These are phyloP conservation scores for Brachionus rubens DNA, from an alignment of 1,140 invertebrate species.

Conservation along the genomic window DNA sequence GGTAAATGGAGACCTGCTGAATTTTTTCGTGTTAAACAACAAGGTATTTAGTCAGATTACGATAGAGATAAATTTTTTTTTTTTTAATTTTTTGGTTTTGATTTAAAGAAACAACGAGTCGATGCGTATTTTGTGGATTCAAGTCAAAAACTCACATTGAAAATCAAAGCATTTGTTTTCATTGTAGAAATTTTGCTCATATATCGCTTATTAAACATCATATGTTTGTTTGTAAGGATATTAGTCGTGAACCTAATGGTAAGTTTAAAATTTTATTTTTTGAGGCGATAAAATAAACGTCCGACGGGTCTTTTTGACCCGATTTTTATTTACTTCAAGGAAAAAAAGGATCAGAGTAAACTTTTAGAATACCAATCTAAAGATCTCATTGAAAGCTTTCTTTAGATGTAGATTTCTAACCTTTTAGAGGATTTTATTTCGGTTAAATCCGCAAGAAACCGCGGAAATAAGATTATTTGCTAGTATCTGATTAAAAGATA, in stretches of 20 bases:
- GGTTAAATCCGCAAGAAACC: too few relatives aligned
- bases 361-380: too few relatives aligned
- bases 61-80: background rate
- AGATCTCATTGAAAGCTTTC: too few relatives aligned
- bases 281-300: too few relatives aligned
- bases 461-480: too few relatives aligned
- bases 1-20: conserved; percentile 43
- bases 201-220: conserved; percentile 34
- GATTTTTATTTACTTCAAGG: too few relatives aligned
- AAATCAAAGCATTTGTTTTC: conserved; percentile 4
- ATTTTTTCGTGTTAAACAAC: conserved; percentile 35
- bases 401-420: too few relatives aligned
- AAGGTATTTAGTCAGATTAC: background rate
- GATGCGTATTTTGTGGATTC: conserved; percentile 32
- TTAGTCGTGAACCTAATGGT: conserved; percentile 8
- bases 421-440: too few relatives aligned
- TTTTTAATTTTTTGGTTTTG: background rate
- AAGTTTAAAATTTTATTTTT: background rate
- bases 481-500: too few relatives aligned
- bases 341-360: too few relatives aligned
- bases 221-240: conserved; percentile 45
- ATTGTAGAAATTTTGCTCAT: conserved; percentile 34
- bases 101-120: background rate
- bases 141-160: conserved; percentile 35
- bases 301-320: too few relatives aligned